Conservation (phyloP, 2,888 invertebrate genomes). For the Rhodophaea formosa region DNA sequence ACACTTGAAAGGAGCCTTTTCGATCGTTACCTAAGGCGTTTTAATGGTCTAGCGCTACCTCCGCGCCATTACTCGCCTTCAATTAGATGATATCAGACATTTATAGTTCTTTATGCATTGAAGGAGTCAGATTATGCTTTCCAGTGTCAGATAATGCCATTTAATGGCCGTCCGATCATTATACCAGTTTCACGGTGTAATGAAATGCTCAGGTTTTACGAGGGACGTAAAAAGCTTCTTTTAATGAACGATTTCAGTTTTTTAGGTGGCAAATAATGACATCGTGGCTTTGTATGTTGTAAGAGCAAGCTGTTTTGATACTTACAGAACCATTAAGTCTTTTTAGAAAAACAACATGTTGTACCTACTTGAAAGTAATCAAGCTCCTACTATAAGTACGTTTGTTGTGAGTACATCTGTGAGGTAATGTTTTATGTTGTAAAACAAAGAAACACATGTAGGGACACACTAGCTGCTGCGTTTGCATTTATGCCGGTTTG, state of each 20-base stretch:
- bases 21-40: constrained; percentile 69
- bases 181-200: constrained; percentile 63
- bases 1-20: constrained; percentile 58
- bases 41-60: constrained; percentile 54
- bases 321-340: not conserved
- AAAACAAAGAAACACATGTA: too few species aligned
- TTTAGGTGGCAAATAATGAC: constrained; percentile 10
- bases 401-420: too few species aligned
- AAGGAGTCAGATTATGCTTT: constrained; percentile 70
- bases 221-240: constrained; percentile 43
- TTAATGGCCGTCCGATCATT: constrained; percentile 73
- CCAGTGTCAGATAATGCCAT: constrained; percentile 68
- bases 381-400: too few species aligned
- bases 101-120: constrained; percentile 80
- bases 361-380: too few species aligned
- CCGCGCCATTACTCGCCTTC: constrained; percentile 64
- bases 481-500: too few species aligned
- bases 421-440: too few species aligned
- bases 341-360: not conserved
- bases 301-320: constrained; percentile 7
- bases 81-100: constrained; percentile 80
- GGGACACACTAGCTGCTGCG: too few species aligned
- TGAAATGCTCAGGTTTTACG: constrained; percentile 72
- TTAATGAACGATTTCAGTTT: constrained; percentile 41
- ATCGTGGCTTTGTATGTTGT: not conserved